phyloP scores from a whole-genome alignment of 2,888 invertebrate species.

The Dyspetes luteomarginatus region DNA sequence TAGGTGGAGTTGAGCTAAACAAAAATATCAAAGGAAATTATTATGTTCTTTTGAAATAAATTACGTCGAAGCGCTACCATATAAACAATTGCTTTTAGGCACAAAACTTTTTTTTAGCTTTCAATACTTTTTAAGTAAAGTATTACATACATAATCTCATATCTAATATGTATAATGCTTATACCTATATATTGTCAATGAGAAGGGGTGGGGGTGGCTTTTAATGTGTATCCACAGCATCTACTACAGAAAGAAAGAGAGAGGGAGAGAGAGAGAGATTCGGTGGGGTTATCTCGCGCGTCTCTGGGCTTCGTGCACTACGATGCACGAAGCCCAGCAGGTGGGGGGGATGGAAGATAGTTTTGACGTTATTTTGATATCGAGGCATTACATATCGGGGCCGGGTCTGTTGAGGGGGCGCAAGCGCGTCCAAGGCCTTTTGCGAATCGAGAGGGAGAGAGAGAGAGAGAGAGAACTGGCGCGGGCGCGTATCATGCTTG shows the following conservation, averaged over 20 bases:
- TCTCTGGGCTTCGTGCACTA: conserved; percentile 25
- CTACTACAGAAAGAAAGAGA: neutral
- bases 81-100: no score
- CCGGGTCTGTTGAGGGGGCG: conserved; percentile 50
- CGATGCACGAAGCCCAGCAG: conserved; percentile 9
- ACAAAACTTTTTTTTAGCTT: no score
- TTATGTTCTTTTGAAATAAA: no score
- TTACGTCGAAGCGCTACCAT: no score
- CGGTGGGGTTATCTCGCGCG: conserved; percentile 52
- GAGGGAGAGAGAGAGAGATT: conserved; percentile 35
- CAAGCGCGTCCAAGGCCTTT: conserved; percentile 45
- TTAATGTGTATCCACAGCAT: neutral
- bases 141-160: no score
- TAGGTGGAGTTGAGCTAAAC: no score
- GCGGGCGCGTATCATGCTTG: conserved; percentile 54
- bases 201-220: no score
- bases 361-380: conserved; percentile 71
- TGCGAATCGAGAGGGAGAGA: neutral
- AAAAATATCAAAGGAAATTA: no score
- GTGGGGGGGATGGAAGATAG: conserved; percentile 48
- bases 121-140: no score
- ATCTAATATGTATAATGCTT: no score
- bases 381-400: conserved; percentile 62
- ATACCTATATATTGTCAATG: no score
- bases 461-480: conserved; percentile 29